Percentiles rank a stretch among this genome's conserved stretches.
These are phyloP conservation scores for Anthoscopus minutus DNA, from an alignment of 2,113 vertebrate species.

Conservation along the genomic window DNA sequence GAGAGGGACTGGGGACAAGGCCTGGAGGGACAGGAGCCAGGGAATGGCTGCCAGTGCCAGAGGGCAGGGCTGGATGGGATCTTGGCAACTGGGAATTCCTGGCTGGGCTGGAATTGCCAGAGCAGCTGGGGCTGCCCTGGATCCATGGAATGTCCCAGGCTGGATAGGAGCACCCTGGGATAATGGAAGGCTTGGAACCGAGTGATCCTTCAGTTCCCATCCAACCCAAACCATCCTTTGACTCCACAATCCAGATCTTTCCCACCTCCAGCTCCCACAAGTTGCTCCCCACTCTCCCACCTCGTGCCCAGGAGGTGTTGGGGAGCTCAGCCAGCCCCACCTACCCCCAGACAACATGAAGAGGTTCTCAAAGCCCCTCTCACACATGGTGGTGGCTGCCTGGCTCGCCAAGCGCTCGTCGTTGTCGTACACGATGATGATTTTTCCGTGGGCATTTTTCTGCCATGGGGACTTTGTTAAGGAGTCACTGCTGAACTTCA, in stretches of 20 bases:
- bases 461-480: slow-evolving; percentile 66
- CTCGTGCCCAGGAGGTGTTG: rapidly evolving
- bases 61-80: background rate
- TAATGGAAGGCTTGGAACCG: rapidly evolving
- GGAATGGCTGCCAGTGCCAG: background rate
- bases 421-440: slow-evolving; percentile 93
- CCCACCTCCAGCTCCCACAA: background rate
- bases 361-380: slow-evolving; percentile 92
- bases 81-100: background rate
- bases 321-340: background rate
- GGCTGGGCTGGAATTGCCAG: background rate
- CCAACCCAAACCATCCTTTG: rapidly evolving
- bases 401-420: slow-evolving; percentile 90
- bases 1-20: background rate
- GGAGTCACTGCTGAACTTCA: background rate
- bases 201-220: background rate
- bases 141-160: rapidly evolving
- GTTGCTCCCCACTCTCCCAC: background rate
- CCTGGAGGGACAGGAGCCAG: background rate
- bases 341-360: slow-evolving; percentile 95
- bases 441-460: slow-evolving; percentile 89
- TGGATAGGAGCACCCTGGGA: background rate
- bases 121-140: background rate
- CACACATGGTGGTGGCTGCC: slow-evolving; percentile 89
- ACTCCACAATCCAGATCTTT: rapidly evolving